Percentiles rank a stretch among this genome's conserved stretches.
Conservation (phyloP, 2,888 invertebrate genomes). For the Thereva nobilitata region DNA sequence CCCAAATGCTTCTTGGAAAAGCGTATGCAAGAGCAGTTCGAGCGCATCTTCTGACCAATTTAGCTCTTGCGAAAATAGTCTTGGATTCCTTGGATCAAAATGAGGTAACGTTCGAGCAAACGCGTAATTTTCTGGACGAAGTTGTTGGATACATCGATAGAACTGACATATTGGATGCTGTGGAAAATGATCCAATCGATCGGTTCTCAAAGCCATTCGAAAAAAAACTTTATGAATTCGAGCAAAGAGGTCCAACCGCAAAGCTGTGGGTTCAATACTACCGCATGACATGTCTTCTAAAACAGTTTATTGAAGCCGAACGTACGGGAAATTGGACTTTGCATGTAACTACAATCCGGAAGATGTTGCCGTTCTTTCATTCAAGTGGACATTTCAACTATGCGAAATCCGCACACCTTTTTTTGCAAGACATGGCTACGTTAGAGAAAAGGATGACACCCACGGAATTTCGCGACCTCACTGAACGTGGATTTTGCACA, state of each 20-base stretch:
- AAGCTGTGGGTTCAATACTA: slow-evolving; percentile 34
- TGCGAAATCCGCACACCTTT: slow-evolving; percentile 50
- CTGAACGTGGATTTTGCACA: slow-evolving; percentile 15
- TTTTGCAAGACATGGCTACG: slow-evolving; percentile 52
- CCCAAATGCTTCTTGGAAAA: not conserved
- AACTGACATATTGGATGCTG: too few species aligned
- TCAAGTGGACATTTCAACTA: slow-evolving; percentile 51
- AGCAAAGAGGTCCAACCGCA: slow-evolving; percentile 5
- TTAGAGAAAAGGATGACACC: not conserved
- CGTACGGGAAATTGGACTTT: slow-evolving; percentile 39
- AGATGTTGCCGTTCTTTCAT: slow-evolving; percentile 52
- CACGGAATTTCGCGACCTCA: slow-evolving; percentile 13
- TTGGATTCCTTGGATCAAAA: slow-evolving; percentile 15
- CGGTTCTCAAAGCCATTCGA: too few species aligned
- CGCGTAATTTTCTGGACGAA: too few species aligned
- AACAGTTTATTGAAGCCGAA: slow-evolving; percentile 21
- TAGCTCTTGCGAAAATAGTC: slow-evolving; percentile 1
- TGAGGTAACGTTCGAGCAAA: too few species aligned
- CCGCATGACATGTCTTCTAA: slow-evolving; percentile 45
- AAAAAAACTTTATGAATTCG: too few species aligned
- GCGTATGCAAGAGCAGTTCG: slow-evolving; percentile 3
- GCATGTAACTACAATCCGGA: slow-evolving; percentile 40
- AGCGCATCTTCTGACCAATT: not conserved
- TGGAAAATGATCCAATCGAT: too few species aligned
- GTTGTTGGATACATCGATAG: too few species aligned